Evolutionary conservation across 2,888 invertebrate species (phyloP).

Genomic region (Leucoptera coffeella): DNA sequence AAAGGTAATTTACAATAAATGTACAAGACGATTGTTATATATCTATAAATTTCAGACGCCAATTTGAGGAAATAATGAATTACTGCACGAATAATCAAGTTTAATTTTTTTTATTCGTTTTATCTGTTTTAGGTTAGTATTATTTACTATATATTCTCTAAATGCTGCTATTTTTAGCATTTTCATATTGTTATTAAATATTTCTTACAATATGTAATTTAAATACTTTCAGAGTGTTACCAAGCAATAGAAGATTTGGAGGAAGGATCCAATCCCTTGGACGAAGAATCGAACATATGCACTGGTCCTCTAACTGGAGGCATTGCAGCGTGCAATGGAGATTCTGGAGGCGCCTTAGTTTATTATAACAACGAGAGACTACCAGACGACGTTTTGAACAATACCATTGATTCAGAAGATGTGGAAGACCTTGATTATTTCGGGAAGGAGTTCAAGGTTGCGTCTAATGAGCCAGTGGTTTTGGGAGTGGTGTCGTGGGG

Average conservation of each 20-base stretch:
- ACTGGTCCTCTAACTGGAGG: conserved; percentile 44
- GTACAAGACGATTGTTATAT: too few species aligned
- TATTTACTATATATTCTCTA: too few species aligned
- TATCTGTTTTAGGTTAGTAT: too few species aligned
- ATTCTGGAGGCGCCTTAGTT: conserved; percentile 50
- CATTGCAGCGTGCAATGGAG: conserved; percentile 47
- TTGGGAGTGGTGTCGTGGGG: conserved; percentile 56
- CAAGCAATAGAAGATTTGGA: conserved; percentile 24
- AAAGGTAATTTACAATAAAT: conserved; percentile 19
- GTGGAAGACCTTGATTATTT: conserved; percentile 8
- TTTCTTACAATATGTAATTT: background rate
- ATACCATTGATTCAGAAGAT: conserved; percentile 1
- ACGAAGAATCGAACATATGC: conserved; percentile 38
- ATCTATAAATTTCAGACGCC: too few species aligned
- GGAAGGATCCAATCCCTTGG: conserved; percentile 21
- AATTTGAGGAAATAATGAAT: too few species aligned
- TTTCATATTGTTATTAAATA: too few species aligned
- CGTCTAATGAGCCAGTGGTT: conserved; percentile 14
- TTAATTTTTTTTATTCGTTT: background rate
- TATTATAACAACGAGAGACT: conserved; percentile 11
- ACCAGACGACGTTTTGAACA: conserved; percentile 2
- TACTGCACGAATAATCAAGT: background rate
- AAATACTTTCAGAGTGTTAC: conserved; percentile 25
- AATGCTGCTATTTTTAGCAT: too few species aligned
- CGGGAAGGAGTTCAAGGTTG: conserved; percentile 4